phyloP scores from a whole-genome alignment of 2,113 vertebrate species.

The Narcine bancroftii region DNA sequence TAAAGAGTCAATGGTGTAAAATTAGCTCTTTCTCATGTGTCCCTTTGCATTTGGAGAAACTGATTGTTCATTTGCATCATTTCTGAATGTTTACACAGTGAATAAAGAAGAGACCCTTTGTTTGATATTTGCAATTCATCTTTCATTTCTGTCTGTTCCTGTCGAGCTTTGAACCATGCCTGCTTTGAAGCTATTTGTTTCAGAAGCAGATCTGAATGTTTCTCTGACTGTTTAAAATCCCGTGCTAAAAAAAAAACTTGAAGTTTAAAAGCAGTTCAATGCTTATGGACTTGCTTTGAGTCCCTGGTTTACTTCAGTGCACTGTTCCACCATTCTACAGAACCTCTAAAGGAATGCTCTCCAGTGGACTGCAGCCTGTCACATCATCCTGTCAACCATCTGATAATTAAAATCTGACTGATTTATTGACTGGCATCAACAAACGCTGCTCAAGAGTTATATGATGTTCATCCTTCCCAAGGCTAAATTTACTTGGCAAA shows the following conservation, averaged over 20 bases:
- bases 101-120: slow-evolving; percentile 35
- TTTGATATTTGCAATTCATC: slow-evolving; percentile 35
- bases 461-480: slow-evolving; percentile 68
- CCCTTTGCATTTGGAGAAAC: slow-evolving; percentile 59
- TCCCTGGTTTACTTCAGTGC: slow-evolving; percentile 50
- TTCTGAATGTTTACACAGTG: slow-evolving; percentile 57
- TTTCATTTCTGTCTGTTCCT: slow-evolving; percentile 34
- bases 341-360: slow-evolving; percentile 69
- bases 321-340: slow-evolving; percentile 56
- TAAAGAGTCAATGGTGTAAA: slow-evolving; percentile 71
- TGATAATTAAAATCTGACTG: slow-evolving; percentile 82
- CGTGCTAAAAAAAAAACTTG: background rate
- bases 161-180: slow-evolving; percentile 8
- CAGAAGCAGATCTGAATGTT: slow-evolving; percentile 35
- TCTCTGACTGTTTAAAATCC: slow-evolving; percentile 34
- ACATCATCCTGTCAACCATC: slow-evolving; percentile 69
- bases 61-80: slow-evolving; percentile 59
- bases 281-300: slow-evolving; percentile 18
- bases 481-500: slow-evolving; percentile 72
- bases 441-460: slow-evolving; percentile 60
- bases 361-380: slow-evolving; percentile 65
- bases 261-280: slow-evolving; percentile 22
- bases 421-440: slow-evolving; percentile 74
- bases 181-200: slow-evolving; percentile 35
- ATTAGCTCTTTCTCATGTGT: slow-evolving; percentile 64